A percentile compares a stretch with the other conserved stretches of the same genome.
Evolutionary conservation across 2,888 invertebrate species (phyloP).

Genomic region (Rhogogaster chlorosoma): DNA sequence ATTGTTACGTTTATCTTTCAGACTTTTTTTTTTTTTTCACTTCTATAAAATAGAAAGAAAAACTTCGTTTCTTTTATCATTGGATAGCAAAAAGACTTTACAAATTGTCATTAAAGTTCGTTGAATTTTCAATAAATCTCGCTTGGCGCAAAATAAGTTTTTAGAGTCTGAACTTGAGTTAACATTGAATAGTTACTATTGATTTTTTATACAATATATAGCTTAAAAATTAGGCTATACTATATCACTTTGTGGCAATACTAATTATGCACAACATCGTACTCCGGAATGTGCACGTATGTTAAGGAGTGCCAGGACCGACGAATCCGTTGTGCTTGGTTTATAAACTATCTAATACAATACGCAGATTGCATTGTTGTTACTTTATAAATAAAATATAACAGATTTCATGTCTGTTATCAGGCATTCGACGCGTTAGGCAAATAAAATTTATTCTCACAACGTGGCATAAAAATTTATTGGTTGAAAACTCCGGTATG

Average conservation of each 20-base stretch:
- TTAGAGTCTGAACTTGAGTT: conserved; percentile 37
- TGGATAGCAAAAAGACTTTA: conserved; percentile 13
- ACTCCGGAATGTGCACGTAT: conserved; percentile 63
- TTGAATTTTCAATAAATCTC: conserved; percentile 25
- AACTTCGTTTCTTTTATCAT: conserved; percentile 13
- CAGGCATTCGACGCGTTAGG: conserved; percentile 19
- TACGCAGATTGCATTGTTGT: conserved; percentile 30
- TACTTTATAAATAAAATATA: conserved; percentile 25
- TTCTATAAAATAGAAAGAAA: conserved; percentile 11
- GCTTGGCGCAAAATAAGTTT: conserved; percentile 11
- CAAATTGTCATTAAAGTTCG: not conserved
- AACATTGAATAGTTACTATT: conserved; percentile 31
- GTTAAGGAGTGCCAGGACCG: conserved; percentile 60
- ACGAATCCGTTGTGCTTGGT: conserved; percentile 31
- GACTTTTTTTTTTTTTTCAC: conserved; percentile 11
- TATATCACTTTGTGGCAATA: conserved; percentile 64
- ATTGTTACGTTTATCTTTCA: conserved; percentile 32
- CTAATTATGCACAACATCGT: conserved; percentile 63
- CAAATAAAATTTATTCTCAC: conserved; percentile 29
- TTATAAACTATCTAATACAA: conserved; percentile 23
- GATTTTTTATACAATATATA: conserved; percentile 29
- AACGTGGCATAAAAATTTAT: conserved; percentile 51
- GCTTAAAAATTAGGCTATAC: conserved; percentile 52
- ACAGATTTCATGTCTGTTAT: conserved; percentile 9
- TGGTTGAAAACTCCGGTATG: conserved; percentile 65